Conservation (phyloP, 1,140 invertebrate genomes). For the Maniola jurtina region DNA sequence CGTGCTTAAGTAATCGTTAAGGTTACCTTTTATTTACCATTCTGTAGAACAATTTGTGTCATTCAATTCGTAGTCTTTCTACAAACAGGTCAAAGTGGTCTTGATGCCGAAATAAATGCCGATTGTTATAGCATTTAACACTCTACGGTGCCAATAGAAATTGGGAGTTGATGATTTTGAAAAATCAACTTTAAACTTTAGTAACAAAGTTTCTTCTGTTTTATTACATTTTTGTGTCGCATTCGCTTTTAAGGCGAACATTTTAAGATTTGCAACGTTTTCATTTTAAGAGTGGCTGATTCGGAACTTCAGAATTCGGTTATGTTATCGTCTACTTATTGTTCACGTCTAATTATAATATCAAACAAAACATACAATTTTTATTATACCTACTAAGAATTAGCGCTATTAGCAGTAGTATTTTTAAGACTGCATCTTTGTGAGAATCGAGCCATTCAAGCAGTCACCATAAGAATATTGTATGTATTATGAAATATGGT, state of each 20-base stretch:
- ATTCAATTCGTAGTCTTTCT: constrained; percentile 10
- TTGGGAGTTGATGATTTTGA: neutral
- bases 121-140: constrained; percentile 51
- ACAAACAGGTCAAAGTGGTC: constrained; percentile 41
- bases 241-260: constrained; percentile 3
- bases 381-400: too few relatives aligned
- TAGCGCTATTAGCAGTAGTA: too few relatives aligned
- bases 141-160: neutral
- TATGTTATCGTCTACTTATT: constrained; percentile 3
- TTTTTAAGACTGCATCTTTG: too few relatives aligned
- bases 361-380: too few relatives aligned
- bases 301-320: neutral
- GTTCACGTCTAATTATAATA: too few relatives aligned
- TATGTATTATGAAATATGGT: neutral
- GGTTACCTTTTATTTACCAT: neutral
- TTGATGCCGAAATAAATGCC: constrained; percentile 48
- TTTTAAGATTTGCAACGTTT: constrained; percentile 4
- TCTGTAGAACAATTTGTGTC: neutral
- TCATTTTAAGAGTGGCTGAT: neutral
- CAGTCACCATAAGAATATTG: neutral
- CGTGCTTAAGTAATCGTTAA: too few relatives aligned
- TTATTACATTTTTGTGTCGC: neutral
- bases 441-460: too few relatives aligned
- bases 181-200: neutral
- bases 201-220: neutral